These are phyloP conservation scores for Jaculus jaculus DNA, from an alignment of 2,113 vertebrate species.

Conservation along the genomic window DNA sequence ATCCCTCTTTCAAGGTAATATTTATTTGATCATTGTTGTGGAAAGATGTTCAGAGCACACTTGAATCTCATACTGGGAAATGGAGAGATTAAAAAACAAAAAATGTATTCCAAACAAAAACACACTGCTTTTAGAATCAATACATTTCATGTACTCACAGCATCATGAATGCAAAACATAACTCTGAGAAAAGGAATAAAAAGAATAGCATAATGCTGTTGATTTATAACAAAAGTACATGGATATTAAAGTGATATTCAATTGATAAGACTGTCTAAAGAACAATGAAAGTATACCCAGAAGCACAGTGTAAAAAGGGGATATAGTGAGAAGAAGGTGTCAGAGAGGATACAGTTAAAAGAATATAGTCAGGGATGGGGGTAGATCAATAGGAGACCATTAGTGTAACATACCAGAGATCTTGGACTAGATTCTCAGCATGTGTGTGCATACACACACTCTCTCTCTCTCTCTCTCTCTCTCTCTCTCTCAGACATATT, in stretches of 20 bases:
- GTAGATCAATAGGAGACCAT: not conserved
- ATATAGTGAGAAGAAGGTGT: not conserved
- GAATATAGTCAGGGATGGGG: not conserved
- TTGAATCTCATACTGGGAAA: not conserved
- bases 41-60: not conserved
- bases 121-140: conserved; percentile 4
- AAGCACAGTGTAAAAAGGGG: not conserved
- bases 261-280: not conserved
- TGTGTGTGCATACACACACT: too few relatives aligned
- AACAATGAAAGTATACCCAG: not conserved
- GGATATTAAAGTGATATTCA: not conserved
- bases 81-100: not conserved
- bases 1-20: not conserved
- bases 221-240: not conserved
- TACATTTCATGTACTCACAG: not conserved
- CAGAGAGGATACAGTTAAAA: not conserved
- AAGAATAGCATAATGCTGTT: not conserved
- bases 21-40: not conserved
- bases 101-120: conserved; percentile 30
- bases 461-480: not conserved
- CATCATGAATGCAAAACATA: conserved; percentile 21
- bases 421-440: not conserved
- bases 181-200: not conserved
- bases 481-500: not conserved
- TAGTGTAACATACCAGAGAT: not conserved